A percentile compares a stretch with the other conserved stretches of the same genome.
Conservation (phyloP, 2,113 vertebrate genomes). For the Chrysemys picta region DNA sequence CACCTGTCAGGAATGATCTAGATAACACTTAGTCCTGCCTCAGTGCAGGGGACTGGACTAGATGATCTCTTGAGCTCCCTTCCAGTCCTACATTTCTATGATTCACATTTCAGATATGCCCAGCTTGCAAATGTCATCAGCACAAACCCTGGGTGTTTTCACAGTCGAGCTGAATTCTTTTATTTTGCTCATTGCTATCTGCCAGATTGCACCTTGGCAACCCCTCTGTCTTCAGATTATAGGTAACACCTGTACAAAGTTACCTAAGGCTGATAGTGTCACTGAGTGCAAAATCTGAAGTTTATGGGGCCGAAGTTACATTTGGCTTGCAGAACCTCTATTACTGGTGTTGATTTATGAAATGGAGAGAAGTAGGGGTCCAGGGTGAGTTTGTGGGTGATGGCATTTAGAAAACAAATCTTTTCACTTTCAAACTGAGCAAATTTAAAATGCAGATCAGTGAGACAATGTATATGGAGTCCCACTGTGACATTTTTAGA, state of each 20-base stretch:
- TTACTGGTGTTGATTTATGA: not conserved
- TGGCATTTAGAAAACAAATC: not conserved
- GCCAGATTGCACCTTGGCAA: not conserved
- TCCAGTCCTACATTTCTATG: not conserved
- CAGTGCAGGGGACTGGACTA: not conserved
- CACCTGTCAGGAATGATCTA: not conserved
- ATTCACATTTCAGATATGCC: not conserved
- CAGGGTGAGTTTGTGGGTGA: not conserved
- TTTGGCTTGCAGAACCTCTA: not conserved
- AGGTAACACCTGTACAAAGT: not conserved
- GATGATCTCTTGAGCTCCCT: not conserved
- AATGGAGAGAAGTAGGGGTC: accelerated
- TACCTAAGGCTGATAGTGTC: not conserved
- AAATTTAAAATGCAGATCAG: not conserved
- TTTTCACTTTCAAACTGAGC: not conserved
- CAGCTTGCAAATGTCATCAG: not conserved
- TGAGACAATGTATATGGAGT: not conserved
- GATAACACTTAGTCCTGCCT: not conserved
- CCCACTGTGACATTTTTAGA: not conserved
- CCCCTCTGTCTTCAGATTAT: not conserved
- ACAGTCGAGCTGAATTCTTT: not conserved
- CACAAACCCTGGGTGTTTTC: not conserved
- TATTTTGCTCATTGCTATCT: not conserved
- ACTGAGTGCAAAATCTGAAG: accelerated
- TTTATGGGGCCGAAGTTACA: not conserved